Evolutionary conservation across 2,888 invertebrate genomes (phyloP).

Genomic region (Lasioglossum leucozonium): DNA sequence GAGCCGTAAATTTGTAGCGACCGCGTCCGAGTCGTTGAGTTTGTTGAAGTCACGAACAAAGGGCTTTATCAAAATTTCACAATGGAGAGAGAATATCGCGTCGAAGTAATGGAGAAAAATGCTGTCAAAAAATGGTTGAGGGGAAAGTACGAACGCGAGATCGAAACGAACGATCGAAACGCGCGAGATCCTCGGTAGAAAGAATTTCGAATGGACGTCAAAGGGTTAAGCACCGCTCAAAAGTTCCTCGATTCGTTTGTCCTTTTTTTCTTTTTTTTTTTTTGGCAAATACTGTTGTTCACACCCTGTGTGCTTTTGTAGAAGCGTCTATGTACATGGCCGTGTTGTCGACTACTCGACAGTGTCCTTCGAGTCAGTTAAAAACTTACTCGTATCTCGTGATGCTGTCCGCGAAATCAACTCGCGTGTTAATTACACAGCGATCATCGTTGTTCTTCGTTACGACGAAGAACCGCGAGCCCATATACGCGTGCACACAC

Average conservation of each 20-base stretch:
- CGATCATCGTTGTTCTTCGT: constrained; percentile 27
- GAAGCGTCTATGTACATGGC: constrained; percentile 64
- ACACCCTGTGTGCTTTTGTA: constrained; percentile 71
- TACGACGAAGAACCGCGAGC: constrained; percentile 43
- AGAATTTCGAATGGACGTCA: constrained; percentile 31
- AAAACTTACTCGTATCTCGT: not conserved
- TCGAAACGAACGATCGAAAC: not conserved
- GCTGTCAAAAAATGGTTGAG: not conserved
- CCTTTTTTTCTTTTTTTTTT: constrained; percentile 44
- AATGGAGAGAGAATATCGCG: not conserved
- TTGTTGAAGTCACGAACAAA: not conserved
- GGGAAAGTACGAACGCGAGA: not conserved
- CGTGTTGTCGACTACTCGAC: constrained; percentile 53
- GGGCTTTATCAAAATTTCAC: constrained; percentile 13
- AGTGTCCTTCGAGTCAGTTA: constrained; percentile 43
- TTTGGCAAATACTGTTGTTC: constrained; percentile 71
- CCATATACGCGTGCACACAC: constrained; percentile 28
- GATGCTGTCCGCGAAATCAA: constrained; percentile 7
- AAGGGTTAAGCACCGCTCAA: constrained; percentile 52
- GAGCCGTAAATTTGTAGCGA: constrained; percentile 4
- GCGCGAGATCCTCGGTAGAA: not conserved
- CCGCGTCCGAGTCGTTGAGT: no score
- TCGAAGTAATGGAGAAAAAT: constrained; percentile 1
- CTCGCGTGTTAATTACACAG: constrained; percentile 19
- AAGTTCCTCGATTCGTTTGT: constrained; percentile 23